Evolutionary conservation across 2,797 vertebrate species (phyloP).

Genomic region (Acrossocheilus fasciatus): DNA sequence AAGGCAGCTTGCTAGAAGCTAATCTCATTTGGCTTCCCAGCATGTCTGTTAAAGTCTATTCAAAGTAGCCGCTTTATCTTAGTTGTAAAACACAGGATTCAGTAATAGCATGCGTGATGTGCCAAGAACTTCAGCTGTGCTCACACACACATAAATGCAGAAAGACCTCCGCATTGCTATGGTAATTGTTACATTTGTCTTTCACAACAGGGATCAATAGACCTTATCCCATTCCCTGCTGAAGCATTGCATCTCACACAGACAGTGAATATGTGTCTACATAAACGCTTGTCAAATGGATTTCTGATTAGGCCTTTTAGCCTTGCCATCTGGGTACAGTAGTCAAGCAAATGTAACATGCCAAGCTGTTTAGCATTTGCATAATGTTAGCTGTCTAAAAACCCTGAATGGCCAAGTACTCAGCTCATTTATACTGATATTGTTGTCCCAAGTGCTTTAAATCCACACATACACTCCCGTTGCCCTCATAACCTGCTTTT

Average conservation of each 20-base stretch:
- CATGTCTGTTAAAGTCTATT: constrained; percentile 17
- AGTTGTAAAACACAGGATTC: constrained; percentile 30
- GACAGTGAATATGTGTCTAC: constrained; percentile 24
- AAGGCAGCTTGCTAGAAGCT: neutral
- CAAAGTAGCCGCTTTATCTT: constrained; percentile 7
- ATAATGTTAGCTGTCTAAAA: constrained; percentile 34
- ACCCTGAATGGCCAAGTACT: constrained; percentile 19
- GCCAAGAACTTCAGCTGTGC: constrained; percentile 44
- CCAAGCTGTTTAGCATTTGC: constrained; percentile 41
- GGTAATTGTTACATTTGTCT: constrained; percentile 46
- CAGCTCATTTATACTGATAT: neutral
- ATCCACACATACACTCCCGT: constrained; percentile 14
- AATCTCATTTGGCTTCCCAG: constrained; percentile 4
- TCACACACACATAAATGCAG: constrained; percentile 27
- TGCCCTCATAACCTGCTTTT: constrained; percentile 47
- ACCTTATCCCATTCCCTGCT: constrained; percentile 42
- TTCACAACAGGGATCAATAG: constrained; percentile 40
- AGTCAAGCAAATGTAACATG: constrained; percentile 32
- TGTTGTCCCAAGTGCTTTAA: constrained; percentile 12
- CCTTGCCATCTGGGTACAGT: constrained; percentile 45
- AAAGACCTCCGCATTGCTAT: constrained; percentile 24
- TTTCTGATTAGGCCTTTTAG: constrained; percentile 39
- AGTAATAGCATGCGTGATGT: constrained; percentile 18
- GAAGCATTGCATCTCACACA: constrained; percentile 31
- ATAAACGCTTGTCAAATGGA: constrained; percentile 43